These are phyloP conservation scores for Eustalomyia histrio DNA, from an alignment of 2,888 invertebrate species.

Conservation along the genomic window DNA sequence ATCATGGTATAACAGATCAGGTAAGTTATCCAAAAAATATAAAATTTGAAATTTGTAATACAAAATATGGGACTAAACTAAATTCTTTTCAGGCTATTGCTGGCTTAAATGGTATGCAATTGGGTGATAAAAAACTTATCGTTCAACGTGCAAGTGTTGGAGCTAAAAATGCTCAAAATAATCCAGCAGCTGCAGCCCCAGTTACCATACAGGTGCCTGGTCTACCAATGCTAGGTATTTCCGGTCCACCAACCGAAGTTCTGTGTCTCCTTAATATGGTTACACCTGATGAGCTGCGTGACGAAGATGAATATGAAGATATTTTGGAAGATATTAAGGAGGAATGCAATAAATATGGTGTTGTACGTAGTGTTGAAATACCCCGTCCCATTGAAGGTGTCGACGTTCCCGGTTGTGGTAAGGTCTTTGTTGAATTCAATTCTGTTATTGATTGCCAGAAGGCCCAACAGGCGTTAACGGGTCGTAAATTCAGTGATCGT, in stretches of 20 bases:
- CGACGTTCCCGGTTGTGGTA: constrained; percentile 97
- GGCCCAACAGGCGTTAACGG: constrained; percentile 97
- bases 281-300: constrained; percentile 95
- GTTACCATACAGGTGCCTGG: constrained; percentile 95
- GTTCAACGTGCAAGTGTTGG: constrained; percentile 98
- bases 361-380: constrained; percentile 96
- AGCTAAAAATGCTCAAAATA: constrained; percentile 91
- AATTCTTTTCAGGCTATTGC: constrained; percentile 89
- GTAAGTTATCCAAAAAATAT: constrained; percentile 79
- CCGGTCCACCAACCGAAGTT: constrained; percentile 95
- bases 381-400: constrained; percentile 97
- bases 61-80: too few relatives aligned
- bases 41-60: too few relatives aligned
- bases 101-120: constrained; percentile 98
- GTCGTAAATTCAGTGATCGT: constrained; percentile 97
- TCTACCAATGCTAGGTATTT: constrained; percentile 90
- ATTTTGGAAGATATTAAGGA: constrained; percentile 98
- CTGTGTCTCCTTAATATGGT: constrained; percentile 98
- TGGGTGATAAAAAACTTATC: constrained; percentile 98
- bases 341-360: constrained; percentile 98
- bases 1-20: constrained; percentile 98
- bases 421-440: constrained; percentile 98
- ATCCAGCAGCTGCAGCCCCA: constrained; percentile 82
- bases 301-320: constrained; percentile 99
- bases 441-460: constrained; percentile 97